A percentile compares a stretch with the other conserved stretches of the same genome.
phyloP scores from a whole-genome alignment of 2,888 invertebrate genomes.

The Cerastis rubricosa region DNA sequence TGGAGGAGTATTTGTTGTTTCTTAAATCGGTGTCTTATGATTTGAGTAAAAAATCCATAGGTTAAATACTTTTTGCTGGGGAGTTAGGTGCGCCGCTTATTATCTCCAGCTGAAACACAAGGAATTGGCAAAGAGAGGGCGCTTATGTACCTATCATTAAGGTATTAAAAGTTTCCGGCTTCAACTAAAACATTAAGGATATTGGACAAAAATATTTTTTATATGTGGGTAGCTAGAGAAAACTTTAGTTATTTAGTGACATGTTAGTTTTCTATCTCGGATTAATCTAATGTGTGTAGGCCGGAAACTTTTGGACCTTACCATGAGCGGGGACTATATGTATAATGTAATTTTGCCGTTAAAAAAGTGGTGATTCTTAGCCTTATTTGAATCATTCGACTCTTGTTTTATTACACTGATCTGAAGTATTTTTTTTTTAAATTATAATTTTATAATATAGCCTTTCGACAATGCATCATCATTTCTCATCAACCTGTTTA shows the following conservation, averaged over 20 bases:
- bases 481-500: conserved; percentile 2
- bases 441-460: neutral
- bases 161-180: too few species aligned
- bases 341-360: neutral
- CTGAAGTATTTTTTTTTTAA: neutral
- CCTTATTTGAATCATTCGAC: neutral
- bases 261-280: too few species aligned
- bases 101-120: neutral
- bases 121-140: neutral
- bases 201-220: too few species aligned
- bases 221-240: too few species aligned
- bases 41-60: neutral
- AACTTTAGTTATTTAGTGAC: too few species aligned
- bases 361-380: neutral
- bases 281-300: too few species aligned
- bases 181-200: too few species aligned
- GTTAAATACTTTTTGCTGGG: neutral
- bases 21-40: neutral
- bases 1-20: neutral
- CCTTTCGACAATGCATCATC: neutral
- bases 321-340: too few species aligned
- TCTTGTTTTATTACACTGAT: neutral
- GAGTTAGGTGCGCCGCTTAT: neutral
- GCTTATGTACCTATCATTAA: neutral
- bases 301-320: too few species aligned